phyloP scores from a whole-genome alignment of 2,113 vertebrate species.

The Ochotona curzoniae region DNA sequence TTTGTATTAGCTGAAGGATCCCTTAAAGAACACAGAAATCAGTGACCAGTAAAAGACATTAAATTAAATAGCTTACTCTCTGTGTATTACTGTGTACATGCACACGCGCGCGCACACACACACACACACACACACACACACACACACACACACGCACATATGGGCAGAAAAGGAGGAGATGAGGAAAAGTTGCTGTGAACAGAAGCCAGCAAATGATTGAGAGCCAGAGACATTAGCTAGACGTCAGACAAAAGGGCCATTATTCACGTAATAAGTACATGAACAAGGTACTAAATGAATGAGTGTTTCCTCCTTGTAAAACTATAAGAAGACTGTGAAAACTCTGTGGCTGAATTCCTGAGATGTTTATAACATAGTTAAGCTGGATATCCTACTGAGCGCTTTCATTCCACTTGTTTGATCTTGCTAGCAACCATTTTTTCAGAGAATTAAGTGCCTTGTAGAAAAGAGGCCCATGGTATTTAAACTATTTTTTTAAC shows the following conservation, averaged over 20 bases:
- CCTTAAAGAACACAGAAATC: conserved; percentile 12
- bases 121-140: too few relatives aligned
- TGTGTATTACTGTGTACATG: background rate
- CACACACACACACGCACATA: background rate
- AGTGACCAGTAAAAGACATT: background rate
- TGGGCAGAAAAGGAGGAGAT: background rate
- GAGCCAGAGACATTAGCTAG: background rate
- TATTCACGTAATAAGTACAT: background rate
- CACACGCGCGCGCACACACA: too few relatives aligned
- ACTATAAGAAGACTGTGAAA: background rate
- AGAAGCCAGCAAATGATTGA: background rate
- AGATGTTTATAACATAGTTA: background rate
- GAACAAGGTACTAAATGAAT: background rate
- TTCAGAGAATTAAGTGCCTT: conserved; percentile 31
- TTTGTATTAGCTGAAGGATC: background rate
- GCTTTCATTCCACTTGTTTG: background rate
- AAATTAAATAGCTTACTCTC: background rate
- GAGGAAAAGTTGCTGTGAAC: background rate
- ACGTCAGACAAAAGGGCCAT: background rate
- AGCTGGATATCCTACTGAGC: background rate
- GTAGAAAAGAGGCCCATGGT: background rate
- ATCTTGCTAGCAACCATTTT: background rate
- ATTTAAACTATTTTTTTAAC: background rate
- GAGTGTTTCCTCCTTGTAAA: background rate
- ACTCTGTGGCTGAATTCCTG: background rate